Base-by-base conservation (phyloP, 1,140 invertebrate species). In the Neotoxoptera formosana region DNA sequence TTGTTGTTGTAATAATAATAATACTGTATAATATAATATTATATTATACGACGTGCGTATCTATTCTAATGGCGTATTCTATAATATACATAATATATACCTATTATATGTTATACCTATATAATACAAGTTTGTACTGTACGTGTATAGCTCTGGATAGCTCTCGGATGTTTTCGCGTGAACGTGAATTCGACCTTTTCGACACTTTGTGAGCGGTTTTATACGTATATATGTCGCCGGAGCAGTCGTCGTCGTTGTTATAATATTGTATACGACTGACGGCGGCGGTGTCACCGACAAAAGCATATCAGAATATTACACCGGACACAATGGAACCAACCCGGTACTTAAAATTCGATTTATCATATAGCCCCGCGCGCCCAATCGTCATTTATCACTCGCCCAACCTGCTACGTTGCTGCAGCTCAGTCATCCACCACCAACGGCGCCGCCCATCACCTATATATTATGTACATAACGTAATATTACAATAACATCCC, bases 341-440 rank as follows among this genome's bases (percentile, higher is more conserved):
- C 21, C 53, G 53, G 89, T 90, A 41, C 89, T 90, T 67, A 90
- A 67, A 90, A 90, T 67, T 45, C 89, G n/a, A 90, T 90, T 67
- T 67, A 90, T 90, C 89, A 90, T 67, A 90, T 41, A 76, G 60
- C n/a, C 7, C 56, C n/a, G 48, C 84, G 45, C 84, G n/a, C 17
- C 14, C n/a, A 51, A 56, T 67, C 89, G 56, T 67, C 89, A 67
- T 90, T 90, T 67, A 90, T 90, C 89, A 90, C 89, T 86, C 45
- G 83, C 0, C 21, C 36, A 45, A 76, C 60, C n/a, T n/a, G 60
- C 30, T 76, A 76, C 60, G 14, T 14, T 14, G 60, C 30, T 7
- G 60, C 14, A 76, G 60, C n/a, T 76, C 36, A 41, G 7, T 84
- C 83, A 45, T 84, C 8, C 36, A 23, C 34, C 34, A 14, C 17